Conservation (phyloP, 2,113 vertebrate species). For the Cynocephalus volans region DNA sequence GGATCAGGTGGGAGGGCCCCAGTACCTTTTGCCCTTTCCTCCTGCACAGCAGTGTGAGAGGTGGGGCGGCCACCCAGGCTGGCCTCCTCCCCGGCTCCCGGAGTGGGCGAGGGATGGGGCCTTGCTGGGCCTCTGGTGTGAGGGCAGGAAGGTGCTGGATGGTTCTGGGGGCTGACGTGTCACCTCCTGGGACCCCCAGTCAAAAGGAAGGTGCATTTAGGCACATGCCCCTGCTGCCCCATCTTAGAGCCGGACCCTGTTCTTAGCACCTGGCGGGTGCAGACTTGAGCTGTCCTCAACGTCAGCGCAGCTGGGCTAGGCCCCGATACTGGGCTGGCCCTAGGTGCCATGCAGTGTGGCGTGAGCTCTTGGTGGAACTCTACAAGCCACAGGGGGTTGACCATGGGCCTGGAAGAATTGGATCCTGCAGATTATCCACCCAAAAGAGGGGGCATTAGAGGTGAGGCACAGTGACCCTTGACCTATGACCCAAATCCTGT, state of each 20-base stretch:
- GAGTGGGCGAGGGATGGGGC: neutral
- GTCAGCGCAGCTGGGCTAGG: neutral
- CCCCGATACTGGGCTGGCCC: too few relatives aligned
- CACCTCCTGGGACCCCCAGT: too few relatives aligned
- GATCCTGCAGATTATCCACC: neutral
- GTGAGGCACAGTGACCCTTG: neutral
- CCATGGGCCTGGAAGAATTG: neutral
- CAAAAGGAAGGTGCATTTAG: neutral
- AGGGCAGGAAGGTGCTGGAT: neutral
- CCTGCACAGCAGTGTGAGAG: neutral
- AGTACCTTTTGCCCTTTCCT: neutral
- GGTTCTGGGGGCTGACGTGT: too few relatives aligned
- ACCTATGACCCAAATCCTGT: neutral
- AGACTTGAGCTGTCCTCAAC: too few relatives aligned
- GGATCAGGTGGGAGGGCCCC: neutral
- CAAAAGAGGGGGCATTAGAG: neutral
- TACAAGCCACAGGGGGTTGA: neutral
- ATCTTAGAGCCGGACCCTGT: neutral
- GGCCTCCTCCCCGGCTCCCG: too few relatives aligned
- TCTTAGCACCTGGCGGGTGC: neutral
- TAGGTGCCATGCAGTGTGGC: too few relatives aligned
- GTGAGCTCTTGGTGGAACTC: too few relatives aligned
- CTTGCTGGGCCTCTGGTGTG: too few relatives aligned
- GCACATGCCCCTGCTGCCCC: neutral
- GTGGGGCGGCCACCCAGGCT: neutral